Percentiles rank a stretch among this genome's conserved stretches.
phyloP scores from a whole-genome alignment of 2,888 invertebrate genomes.

The Ariolimax columbianus region DNA sequence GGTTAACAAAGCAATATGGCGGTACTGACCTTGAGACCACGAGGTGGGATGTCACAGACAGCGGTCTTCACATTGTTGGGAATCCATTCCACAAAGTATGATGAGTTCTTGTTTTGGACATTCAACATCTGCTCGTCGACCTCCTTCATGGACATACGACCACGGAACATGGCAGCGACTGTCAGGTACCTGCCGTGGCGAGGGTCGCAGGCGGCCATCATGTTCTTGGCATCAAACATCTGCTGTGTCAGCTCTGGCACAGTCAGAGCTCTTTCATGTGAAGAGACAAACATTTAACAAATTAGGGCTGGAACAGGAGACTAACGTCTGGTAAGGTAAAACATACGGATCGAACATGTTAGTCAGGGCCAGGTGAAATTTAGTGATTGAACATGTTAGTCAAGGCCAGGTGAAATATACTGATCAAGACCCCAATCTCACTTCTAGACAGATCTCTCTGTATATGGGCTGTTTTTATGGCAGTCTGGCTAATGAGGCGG shows the following conservation, averaged over 20 bases:
- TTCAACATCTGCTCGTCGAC: slow-evolving; percentile 87
- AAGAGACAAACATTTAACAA: not conserved
- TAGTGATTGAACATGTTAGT: too few species aligned
- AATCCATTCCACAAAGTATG: slow-evolving; percentile 93
- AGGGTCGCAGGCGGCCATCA: slow-evolving; percentile 97
- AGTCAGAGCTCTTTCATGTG: slow-evolving; percentile 43
- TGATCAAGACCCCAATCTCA: too few species aligned
- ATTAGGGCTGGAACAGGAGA: not conserved
- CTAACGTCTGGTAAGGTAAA: too few species aligned
- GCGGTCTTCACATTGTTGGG: slow-evolving; percentile 93
- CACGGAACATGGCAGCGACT: slow-evolving; percentile 75
- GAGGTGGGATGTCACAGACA: slow-evolving; percentile 94
- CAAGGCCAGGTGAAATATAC: too few species aligned
- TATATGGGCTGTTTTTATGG: too few species aligned
- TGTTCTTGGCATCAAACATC: slow-evolving; percentile 96
- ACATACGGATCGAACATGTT: too few species aligned
- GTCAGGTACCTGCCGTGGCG: slow-evolving; percentile 86
- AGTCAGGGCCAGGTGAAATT: too few species aligned
- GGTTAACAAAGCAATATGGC: too few species aligned
- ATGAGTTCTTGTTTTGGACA: slow-evolving; percentile 95
- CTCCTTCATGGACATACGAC: slow-evolving; percentile 80
- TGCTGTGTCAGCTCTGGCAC: slow-evolving; percentile 77
- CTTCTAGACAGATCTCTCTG: too few species aligned
- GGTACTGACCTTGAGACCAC: slow-evolving; percentile 87
- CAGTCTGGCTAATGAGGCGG: too few species aligned